phyloP scores from a whole-genome alignment of 1,140 invertebrate genomes.

The Brachionus sp. region DNA sequence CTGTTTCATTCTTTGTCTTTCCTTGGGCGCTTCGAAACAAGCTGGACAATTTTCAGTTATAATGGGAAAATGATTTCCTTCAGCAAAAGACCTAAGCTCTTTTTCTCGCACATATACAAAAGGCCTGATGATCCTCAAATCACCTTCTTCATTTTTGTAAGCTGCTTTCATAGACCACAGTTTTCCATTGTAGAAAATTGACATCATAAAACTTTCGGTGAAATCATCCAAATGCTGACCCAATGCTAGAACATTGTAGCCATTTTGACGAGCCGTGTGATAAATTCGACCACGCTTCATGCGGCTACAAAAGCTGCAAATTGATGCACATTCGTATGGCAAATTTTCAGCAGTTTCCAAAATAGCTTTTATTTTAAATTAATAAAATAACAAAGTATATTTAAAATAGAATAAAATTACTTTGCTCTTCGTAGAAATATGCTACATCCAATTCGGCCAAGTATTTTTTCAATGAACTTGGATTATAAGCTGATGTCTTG shows the following conservation, averaged over 20 bases:
- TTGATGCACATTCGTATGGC: constrained; percentile 61
- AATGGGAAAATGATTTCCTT: constrained; percentile 66
- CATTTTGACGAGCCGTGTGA: constrained; percentile 69
- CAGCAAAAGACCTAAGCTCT: constrained; percentile 68
- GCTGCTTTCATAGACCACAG: constrained; percentile 77
- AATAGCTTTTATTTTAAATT: constrained; percentile 58
- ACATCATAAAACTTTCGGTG: constrained; percentile 76
- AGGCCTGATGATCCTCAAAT: constrained; percentile 77
- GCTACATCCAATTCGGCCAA: constrained; percentile 67
- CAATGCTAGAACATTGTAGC: constrained; percentile 78
- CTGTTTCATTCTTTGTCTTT: constrained; percentile 69
- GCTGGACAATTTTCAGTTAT: constrained; percentile 66
- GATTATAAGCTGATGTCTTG: constrained; percentile 66
- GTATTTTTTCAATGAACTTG: constrained; percentile 68
- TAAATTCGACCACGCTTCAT: constrained; percentile 72
- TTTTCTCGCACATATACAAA: constrained; percentile 80
- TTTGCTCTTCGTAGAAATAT: constrained; percentile 70
- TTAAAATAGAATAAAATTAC: constrained; percentile 49
- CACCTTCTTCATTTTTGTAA: constrained; percentile 69
- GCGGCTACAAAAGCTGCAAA: constrained; percentile 66
- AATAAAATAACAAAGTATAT: constrained; percentile 8
- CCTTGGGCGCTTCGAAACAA: constrained; percentile 67
- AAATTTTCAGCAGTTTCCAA: constrained; percentile 60
- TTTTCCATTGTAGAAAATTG: constrained; percentile 74
- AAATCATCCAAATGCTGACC: constrained; percentile 82